Conservation (phyloP, 2,888 invertebrate species). For the Argyresthia goedartella region DNA sequence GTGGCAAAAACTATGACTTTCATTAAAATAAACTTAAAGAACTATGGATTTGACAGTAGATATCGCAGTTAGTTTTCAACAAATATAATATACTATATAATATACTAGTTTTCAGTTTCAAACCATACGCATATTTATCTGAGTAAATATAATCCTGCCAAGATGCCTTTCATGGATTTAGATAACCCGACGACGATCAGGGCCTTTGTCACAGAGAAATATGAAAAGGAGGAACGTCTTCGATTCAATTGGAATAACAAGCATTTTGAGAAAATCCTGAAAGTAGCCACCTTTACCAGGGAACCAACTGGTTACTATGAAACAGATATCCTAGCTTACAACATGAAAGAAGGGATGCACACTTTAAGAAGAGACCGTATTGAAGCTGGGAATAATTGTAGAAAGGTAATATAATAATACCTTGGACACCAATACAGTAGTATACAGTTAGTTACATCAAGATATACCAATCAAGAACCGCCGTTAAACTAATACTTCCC, state of each 20-base stretch:
- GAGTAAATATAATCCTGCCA: neutral
- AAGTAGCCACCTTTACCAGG: neutral
- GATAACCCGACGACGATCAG: neutral
- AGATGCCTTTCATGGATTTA: neutral
- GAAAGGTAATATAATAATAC: too few relatives aligned
- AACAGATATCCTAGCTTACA: constrained; percentile 13
- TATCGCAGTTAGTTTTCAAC: too few relatives aligned
- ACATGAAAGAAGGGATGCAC: constrained; percentile 22
- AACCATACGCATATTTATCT: too few relatives aligned
- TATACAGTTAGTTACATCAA: too few relatives aligned
- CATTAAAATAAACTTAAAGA: too few relatives aligned
- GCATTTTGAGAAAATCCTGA: neutral
- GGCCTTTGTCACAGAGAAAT: neutral
- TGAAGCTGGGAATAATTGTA: constrained; percentile 18
- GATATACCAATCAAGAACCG: too few relatives aligned
- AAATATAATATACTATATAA: too few relatives aligned
- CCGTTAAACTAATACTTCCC: too few relatives aligned
- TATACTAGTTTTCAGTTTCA: too few relatives aligned
- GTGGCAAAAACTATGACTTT: too few relatives aligned
- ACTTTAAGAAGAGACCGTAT: constrained; percentile 23
- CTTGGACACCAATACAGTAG: too few relatives aligned
- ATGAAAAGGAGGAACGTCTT: neutral
- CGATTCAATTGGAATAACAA: neutral
- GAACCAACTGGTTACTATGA: neutral
- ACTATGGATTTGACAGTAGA: too few relatives aligned